Conservation (phyloP, 2,888 invertebrate species). For the Dermolepida albohirtum region DNA sequence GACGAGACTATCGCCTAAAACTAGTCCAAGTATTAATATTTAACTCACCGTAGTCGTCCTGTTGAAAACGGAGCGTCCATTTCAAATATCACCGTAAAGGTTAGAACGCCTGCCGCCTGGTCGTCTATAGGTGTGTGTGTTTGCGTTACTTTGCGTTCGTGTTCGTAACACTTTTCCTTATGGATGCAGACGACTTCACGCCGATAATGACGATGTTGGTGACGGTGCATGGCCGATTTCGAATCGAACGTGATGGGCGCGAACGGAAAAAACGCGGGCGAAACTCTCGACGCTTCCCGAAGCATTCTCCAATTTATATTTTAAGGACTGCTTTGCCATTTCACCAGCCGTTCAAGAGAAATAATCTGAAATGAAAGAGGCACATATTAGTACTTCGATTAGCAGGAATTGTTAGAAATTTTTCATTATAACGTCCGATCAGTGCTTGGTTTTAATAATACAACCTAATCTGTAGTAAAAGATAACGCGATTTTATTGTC, state of each 20-base stretch:
- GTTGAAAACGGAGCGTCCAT: constrained; percentile 40
- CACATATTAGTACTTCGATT: too few species aligned
- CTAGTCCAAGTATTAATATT: constrained; percentile 46
- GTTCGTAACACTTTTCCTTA: not conserved
- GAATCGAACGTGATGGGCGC: constrained; percentile 19
- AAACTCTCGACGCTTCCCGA: constrained; percentile 24
- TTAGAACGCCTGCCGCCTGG: constrained; percentile 43
- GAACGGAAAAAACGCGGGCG: constrained; percentile 1
- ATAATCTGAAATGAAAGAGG: constrained; percentile 23
- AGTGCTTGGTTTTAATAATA: constrained; percentile 12
- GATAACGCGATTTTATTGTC: too few species aligned
- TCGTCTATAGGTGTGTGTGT: too few species aligned
- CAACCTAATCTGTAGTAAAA: not conserved
- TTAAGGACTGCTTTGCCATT: constrained; percentile 23
- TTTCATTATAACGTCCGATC: not conserved
- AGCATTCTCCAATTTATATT: constrained; percentile 8
- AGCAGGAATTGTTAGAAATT: not conserved
- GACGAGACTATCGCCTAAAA: constrained; percentile 16
- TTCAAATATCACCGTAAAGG: constrained; percentile 49
- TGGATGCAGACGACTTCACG: constrained; percentile 4
- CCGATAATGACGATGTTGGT: not conserved
- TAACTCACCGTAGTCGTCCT: constrained; percentile 46
- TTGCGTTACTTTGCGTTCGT: constrained; percentile 8
- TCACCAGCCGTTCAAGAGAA: not conserved
- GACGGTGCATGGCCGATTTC: constrained; percentile 11